Evolutionary conservation across 2,113 vertebrate species (phyloP).

Genomic region (Sardina pilchardus): DNA sequence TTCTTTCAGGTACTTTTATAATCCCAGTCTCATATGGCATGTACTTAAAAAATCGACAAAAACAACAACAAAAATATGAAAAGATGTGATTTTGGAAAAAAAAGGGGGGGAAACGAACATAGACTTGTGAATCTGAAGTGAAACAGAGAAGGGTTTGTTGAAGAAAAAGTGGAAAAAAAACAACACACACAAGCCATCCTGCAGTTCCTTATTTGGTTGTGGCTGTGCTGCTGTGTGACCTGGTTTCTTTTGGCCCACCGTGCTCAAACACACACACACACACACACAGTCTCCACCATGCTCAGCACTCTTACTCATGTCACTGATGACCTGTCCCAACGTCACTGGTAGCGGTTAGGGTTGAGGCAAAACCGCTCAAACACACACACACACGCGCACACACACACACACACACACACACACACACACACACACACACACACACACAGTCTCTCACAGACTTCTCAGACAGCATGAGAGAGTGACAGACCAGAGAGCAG

Average conservation of each 20-base stretch:
- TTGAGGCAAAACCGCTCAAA: constrained; percentile 67
- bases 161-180: constrained; percentile 68
- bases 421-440: neutral
- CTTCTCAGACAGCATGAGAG: neutral
- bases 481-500: neutral
- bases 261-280: too few species aligned
- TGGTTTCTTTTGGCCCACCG: constrained; percentile 71
- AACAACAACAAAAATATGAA: constrained; percentile 67
- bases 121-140: neutral
- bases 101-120: constrained; percentile 3
- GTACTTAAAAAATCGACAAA: constrained; percentile 78
- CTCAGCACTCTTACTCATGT: constrained; percentile 68
- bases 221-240: constrained; percentile 68
- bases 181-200: constrained; percentile 40
- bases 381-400: neutral
- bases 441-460: neutral
- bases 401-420: neutral
- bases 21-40: constrained; percentile 89
- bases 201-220: constrained; percentile 67
- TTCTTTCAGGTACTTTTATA: constrained; percentile 99
- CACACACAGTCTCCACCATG: too few species aligned
- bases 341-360: constrained; percentile 67
- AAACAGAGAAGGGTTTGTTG: neutral
- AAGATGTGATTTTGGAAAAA: constrained; percentile 46
- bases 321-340: constrained; percentile 71